These are phyloP conservation scores for Argyresthia albistria DNA, from an alignment of 2,888 invertebrate species.

Conservation along the genomic window DNA sequence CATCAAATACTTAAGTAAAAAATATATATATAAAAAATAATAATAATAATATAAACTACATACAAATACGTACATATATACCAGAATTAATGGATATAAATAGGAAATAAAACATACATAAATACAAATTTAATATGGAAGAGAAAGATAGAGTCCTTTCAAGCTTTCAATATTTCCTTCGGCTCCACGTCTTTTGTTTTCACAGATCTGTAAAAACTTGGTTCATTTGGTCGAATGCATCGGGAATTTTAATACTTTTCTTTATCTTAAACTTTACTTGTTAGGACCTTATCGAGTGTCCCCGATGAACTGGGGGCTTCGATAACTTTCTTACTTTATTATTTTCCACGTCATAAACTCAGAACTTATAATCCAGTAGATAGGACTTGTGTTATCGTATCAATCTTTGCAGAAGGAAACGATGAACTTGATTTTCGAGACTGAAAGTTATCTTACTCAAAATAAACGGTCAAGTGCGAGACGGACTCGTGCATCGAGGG, in stretches of 20 bases:
- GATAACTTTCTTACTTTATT: conserved; percentile 15
- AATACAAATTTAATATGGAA: too few relatives aligned
- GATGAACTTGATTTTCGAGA: too few relatives aligned
- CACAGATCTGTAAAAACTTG: conserved; percentile 57
- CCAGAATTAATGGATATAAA: too few relatives aligned
- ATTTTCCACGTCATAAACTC: neutral
- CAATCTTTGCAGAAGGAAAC: neutral
- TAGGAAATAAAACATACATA: too few relatives aligned
- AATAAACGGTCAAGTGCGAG: too few relatives aligned
- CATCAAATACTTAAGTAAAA: too few relatives aligned
- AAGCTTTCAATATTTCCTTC: conserved; percentile 6
- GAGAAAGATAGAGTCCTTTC: too few relatives aligned
- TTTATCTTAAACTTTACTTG: conserved; percentile 58
- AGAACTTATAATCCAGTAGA: neutral
- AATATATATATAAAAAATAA: too few relatives aligned
- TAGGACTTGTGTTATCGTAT: neutral
- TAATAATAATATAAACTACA: too few relatives aligned
- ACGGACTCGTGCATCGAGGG: too few relatives aligned
- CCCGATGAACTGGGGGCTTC: conserved; percentile 20
- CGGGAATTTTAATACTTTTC: conserved; percentile 65
- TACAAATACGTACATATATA: too few relatives aligned
- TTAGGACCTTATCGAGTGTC: conserved; percentile 41
- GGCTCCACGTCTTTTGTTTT: conserved; percentile 26
- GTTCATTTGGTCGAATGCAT: conserved; percentile 68
- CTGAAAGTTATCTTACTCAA: too few relatives aligned